Evolutionary conservation across 1,140 invertebrate genomes (phyloP).

Genomic region (Trichogramma pretiosum): DNA sequence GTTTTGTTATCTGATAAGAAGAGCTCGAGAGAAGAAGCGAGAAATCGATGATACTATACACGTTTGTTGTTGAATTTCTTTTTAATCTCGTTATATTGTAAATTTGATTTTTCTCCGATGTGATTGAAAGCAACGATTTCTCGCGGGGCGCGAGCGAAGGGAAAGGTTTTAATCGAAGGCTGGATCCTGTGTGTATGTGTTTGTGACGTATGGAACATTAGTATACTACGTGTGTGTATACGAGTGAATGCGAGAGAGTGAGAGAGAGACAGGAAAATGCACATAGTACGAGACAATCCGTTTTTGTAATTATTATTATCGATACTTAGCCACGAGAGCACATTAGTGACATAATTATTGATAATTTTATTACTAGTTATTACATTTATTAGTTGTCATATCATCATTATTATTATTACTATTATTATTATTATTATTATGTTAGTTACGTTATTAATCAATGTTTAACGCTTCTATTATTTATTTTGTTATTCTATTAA

Average conservation of each 20-base stretch:
- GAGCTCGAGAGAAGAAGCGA: neutral
- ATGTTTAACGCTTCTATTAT: slow-evolving; percentile 47
- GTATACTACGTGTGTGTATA: too few species aligned
- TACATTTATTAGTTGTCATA: slow-evolving; percentile 30
- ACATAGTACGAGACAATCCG: slow-evolving; percentile 31
- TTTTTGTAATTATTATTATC: slow-evolving; percentile 36
- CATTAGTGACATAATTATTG: slow-evolving; percentile 19
- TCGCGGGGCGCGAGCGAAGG: slow-evolving; percentile 4
- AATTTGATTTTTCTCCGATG: slow-evolving; percentile 2
- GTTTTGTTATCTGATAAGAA: too few species aligned
- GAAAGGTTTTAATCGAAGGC: too few species aligned
- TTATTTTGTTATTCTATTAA: slow-evolving; percentile 44
- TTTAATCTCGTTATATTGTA: neutral
- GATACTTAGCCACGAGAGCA: slow-evolving; percentile 30
- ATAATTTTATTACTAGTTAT: slow-evolving; percentile 29
- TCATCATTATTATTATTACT: slow-evolving; percentile 36
- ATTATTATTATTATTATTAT: slow-evolving; percentile 34
- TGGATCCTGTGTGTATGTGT: too few species aligned
- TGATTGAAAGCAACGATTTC: slow-evolving; percentile 11
- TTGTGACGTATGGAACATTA: too few species aligned
- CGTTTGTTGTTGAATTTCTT: slow-evolving; percentile 14
- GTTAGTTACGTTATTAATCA: slow-evolving; percentile 46
- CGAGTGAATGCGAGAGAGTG: neutral
- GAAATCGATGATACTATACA: neutral
- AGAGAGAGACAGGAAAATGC: slow-evolving; percentile 3